Evolutionary conservation across 2,888 invertebrate species (phyloP).

Genomic region (Coelopa pilipes): DNA sequence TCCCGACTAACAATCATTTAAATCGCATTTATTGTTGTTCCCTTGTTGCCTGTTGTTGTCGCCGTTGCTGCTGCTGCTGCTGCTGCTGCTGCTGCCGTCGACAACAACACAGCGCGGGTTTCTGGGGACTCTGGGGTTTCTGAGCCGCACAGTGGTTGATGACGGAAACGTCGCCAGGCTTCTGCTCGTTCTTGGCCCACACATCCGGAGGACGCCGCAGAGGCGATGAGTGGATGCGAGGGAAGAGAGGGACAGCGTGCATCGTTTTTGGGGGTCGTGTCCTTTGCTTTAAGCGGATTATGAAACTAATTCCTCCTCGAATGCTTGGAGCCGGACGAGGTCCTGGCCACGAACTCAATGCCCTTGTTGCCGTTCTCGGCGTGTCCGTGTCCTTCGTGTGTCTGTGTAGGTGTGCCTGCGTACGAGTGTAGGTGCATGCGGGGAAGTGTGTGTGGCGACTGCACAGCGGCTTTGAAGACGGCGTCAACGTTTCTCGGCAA

Average conservation of each 20-base stretch:
- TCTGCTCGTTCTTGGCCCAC: background rate
- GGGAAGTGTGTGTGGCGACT: background rate
- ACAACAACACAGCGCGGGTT: too few species aligned
- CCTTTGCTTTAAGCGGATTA: constrained; percentile 19
- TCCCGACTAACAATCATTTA: background rate
- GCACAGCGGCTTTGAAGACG: constrained; percentile 9
- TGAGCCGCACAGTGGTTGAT: background rate
- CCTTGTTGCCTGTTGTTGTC: background rate
- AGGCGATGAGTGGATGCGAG: background rate
- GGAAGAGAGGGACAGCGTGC: too few species aligned
- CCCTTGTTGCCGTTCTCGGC: too few species aligned
- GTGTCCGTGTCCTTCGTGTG: too few species aligned
- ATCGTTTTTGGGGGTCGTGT: constrained; percentile 9
- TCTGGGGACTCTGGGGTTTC: too few species aligned
- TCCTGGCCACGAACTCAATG: background rate
- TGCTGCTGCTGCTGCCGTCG: background rate
- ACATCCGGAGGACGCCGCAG: too few species aligned
- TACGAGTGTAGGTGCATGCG: background rate
- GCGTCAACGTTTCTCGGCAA: constrained; percentile 3
- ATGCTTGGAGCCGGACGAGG: constrained; percentile 18
- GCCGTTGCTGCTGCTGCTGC: background rate
- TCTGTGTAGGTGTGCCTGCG: background rate
- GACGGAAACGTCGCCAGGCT: background rate
- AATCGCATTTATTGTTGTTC: background rate
- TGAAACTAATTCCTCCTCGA: constrained; percentile 26